These are phyloP conservation scores for Trachymyrmex septentrionalis DNA, from an alignment of 1,140 invertebrate species.

Conservation along the genomic window DNA sequence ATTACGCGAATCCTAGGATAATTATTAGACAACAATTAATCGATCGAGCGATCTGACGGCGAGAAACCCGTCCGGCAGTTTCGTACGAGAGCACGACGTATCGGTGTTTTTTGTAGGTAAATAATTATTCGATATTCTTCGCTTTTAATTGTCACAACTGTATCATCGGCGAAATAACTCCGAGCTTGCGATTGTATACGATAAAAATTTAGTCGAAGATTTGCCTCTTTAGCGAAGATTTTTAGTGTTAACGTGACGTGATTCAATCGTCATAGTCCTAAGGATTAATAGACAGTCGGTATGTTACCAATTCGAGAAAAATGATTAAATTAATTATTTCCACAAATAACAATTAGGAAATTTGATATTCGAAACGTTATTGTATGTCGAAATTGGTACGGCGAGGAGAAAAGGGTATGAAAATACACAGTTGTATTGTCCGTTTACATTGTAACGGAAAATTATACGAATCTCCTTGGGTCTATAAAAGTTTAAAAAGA, in stretches of 20 bases:
- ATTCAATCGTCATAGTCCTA: slow-evolving; percentile 46
- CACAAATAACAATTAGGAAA: slow-evolving; percentile 22
- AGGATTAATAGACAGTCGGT: slow-evolving; percentile 39
- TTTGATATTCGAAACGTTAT: slow-evolving; percentile 45
- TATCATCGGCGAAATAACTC: slow-evolving; percentile 44
- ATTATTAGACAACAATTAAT: slow-evolving; percentile 63
- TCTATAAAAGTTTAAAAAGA: slow-evolving; percentile 42
- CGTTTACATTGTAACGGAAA: slow-evolving; percentile 1
- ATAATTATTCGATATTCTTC: slow-evolving; percentile 33
- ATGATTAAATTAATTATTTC: slow-evolving; percentile 16
- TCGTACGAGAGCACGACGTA: slow-evolving; percentile 56
- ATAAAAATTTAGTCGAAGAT: slow-evolving; percentile 50
- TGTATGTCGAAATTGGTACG: slow-evolving; percentile 34
- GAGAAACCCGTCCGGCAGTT: background rate
- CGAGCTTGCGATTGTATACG: slow-evolving; percentile 49
- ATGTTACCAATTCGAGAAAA: slow-evolving; percentile 36
- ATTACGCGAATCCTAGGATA: slow-evolving; percentile 54
- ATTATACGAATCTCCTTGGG: slow-evolving; percentile 22
- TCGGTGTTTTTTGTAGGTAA: slow-evolving; percentile 22
- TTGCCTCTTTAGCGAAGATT: slow-evolving; percentile 12
- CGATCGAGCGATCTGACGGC: slow-evolving; percentile 32
- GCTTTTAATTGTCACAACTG: slow-evolving; percentile 29
- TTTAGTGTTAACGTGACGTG: slow-evolving; percentile 37
- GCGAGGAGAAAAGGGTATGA: background rate
- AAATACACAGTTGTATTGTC: background rate